Evolutionary conservation across 2,888 invertebrate species (phyloP), one percentile per base, ranked within the genome.

Genomic region (Plebejus argus): DNA sequence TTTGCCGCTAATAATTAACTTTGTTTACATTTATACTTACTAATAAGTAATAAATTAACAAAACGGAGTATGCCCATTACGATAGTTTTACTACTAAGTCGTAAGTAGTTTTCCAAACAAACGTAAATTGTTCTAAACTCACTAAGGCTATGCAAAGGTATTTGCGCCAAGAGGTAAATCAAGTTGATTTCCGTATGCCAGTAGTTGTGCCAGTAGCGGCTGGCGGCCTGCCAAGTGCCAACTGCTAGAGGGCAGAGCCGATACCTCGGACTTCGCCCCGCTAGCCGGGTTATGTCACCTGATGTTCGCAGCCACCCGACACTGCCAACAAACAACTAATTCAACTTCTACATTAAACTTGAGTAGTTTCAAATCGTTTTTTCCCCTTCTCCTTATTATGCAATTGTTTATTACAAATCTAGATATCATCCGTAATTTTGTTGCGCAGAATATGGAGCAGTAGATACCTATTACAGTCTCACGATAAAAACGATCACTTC

Each of bases 111-210:
- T 20, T 8, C 20, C 12, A 53, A 58, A 8, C 58, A 61, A 61
- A 23, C 23, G 61, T 23, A 10, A 23, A 61, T 33, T 18, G 66
- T 66, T 53, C 3, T 53, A 39, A 39, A 39, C 39, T 39, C 10
- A n/a, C 3, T 0, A 66, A 28, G 1, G 23, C 58, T 28, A 15
- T 66, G 66, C 33, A 33, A 28, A 28, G 28, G 28, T 66, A 66
- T 66, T 33, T 61, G 66, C 66, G 66, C 28, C 66, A 66, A 18
- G 33, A 66, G 66, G 66, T 66, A 66, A 66, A 66, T 66, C 66
- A 66, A 66, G 66, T 33, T 66, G 66, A 66, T 66, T 66, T 66
- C 66, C 66, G 66, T 66, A 15, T 66, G 66, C 66, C 66, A 66
- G 66, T 10, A 2, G 18, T 28, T 8, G 66, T 33, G 20, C 66